Percentiles rank a stretch among this genome's conserved stretches.
These are phyloP conservation scores for Limnephilus auricula DNA, from an alignment of 2,888 invertebrate genomes.

Conservation along the genomic window DNA sequence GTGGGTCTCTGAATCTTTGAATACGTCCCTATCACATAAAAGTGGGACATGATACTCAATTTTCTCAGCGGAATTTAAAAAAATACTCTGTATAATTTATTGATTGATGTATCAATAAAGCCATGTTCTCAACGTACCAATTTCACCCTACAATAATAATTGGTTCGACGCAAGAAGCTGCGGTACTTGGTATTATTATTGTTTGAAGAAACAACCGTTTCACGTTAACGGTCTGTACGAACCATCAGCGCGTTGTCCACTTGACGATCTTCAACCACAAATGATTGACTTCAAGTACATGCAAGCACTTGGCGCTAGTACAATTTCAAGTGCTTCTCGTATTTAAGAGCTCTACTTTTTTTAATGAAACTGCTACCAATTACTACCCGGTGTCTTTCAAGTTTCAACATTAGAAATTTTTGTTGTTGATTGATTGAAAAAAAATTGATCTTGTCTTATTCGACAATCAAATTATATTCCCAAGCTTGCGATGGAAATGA, in stretches of 20 bases:
- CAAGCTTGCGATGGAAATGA: too few species aligned
- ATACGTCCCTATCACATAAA: too few species aligned
- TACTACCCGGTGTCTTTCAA: too few species aligned
- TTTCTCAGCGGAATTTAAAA: not conserved
- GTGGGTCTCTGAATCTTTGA: too few species aligned
- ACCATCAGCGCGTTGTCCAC: not conserved
- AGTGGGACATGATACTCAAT: too few species aligned
- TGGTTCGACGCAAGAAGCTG: not conserved
- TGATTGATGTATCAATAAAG: not conserved
- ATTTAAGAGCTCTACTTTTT: not conserved
- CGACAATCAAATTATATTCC: too few species aligned
- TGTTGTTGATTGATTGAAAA: too few species aligned
- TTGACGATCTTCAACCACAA: not conserved
- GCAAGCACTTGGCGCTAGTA: not conserved
- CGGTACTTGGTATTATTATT: not conserved
- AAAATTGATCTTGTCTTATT: too few species aligned
- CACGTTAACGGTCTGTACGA: conserved; percentile 3
- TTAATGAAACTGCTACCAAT: too few species aligned
- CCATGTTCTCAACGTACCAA: not conserved
- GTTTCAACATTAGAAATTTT: too few species aligned
- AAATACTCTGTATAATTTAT: not conserved
- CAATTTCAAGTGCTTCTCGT: not conserved
- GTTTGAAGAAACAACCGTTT: not conserved
- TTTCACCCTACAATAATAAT: conserved; percentile 3
- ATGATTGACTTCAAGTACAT: conserved; percentile 4